Base-by-base conservation (phyloP, 1,140 invertebrate species). In the Venustaconcha ellipsiformis region DNA sequence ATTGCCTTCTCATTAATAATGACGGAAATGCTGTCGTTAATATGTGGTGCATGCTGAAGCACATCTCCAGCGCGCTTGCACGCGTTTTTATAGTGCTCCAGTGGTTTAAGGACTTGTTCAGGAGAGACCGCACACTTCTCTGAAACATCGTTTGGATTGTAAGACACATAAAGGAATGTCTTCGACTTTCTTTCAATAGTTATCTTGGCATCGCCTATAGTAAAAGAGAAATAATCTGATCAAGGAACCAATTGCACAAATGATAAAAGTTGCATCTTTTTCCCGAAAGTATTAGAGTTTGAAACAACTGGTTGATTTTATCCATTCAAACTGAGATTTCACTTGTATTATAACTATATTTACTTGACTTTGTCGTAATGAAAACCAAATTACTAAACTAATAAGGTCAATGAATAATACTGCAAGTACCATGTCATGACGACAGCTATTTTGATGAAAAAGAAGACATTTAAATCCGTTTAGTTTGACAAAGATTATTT, bases 171-270 rank as follows among this genome's bases (percentile, higher is more conserved):
- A 6, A 77, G 67, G 12, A 68, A 72, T 18, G 65, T 67, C 58
- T 72, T 77, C 37, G 69, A 67, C 37, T 72, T 77, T 55, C 75
- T 70, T 17, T 77, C 75, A 30, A 77, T 57, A 11, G 30, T 72
- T 26, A 77, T 67, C 55, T 63, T 64, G 18, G 70, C 70, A 2
- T 62, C 55, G 20, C 75, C 75, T 77, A 18, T 20, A 70, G 70
- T 26, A n/a, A 57, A 72, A 20, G 30, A 30, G 11, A 72, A 56
- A 15, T 48, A 17, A 57, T 13, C 14, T 17, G 23, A 18, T 14
- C 5, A 62, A 62, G 26, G n/a, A 17, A 20, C 62, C 14, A 30
- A 14, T 18, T 57, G 48, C 56, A 55, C n/a, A 5, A 26, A 20
- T 26, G 37, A 17, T 48, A 37, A 6, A 5, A 26, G 5, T 65